phyloP scores from a whole-genome alignment of 1,140 invertebrate species.

The Scaptodrosophila lebanonensis region DNA sequence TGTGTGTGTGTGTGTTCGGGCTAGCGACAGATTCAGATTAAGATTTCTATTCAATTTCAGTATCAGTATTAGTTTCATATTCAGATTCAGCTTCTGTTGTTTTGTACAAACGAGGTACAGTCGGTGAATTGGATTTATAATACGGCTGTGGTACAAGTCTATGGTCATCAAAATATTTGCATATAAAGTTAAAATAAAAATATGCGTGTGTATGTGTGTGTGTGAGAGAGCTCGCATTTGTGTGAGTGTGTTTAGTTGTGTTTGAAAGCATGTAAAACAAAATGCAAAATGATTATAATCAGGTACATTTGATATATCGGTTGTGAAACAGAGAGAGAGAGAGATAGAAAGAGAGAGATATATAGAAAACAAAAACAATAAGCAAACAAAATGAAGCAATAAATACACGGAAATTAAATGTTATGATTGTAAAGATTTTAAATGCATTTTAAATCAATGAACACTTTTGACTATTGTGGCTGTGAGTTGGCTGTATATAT shows the following conservation, averaged over 20 bases:
- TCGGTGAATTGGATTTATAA: conserved; percentile 48
- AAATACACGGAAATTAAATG: conserved; percentile 49
- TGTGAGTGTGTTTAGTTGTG: conserved; percentile 18
- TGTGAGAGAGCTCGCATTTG: conserved; percentile 1
- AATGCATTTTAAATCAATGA: conserved; percentile 55
- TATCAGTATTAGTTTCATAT: no score
- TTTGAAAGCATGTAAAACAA: conserved; percentile 42
- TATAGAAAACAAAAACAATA: no score
- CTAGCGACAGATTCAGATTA: conserved; percentile 34
- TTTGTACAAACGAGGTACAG: conserved; percentile 59
- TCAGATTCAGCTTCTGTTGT: conserved; percentile 6
- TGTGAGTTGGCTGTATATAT: conserved; percentile 17
- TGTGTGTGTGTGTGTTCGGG: conserved; percentile 26
- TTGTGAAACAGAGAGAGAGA: conserved; percentile 37
- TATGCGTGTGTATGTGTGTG: conserved; percentile 25
- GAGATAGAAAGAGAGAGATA: conserved; percentile 17
- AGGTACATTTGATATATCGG: conserved; percentile 75
- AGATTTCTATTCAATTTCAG: no score
- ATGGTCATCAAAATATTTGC: not conserved
- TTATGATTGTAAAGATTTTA: conserved; percentile 29
- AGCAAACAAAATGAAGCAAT: conserved; percentile 64
- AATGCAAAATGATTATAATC: conserved; percentile 75
- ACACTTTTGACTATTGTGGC: conserved; percentile 72
- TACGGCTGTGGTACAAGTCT: conserved; percentile 29
- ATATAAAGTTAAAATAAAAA: conserved; percentile 8